Conservation (phyloP, 2,888 invertebrate genomes). For the Acanthosoma haemorrhoidale region DNA sequence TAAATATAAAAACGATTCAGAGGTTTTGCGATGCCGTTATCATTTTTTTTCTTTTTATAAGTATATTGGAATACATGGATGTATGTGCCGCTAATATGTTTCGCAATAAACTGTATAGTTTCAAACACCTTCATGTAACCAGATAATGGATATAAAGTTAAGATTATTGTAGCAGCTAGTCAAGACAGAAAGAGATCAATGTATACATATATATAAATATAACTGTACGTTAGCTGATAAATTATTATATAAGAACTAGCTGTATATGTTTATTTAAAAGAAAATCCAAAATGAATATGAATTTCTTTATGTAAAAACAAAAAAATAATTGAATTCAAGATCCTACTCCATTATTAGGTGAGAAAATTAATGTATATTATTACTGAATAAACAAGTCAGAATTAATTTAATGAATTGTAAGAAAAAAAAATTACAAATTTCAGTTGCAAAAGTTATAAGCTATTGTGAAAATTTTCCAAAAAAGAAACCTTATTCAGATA, state of each 20-base stretch:
- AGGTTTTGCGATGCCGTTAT: not conserved
- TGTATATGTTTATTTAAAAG: not conserved
- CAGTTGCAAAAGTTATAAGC: no score
- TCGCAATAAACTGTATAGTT: not conserved
- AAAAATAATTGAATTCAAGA: not conserved
- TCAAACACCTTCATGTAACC: not conserved
- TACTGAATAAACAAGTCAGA: not conserved
- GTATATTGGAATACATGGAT: not conserved
- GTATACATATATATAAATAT: not conserved
- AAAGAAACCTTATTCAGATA: no score
- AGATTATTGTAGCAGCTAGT: not conserved
- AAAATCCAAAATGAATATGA: not conserved
- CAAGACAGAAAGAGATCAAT: not conserved
- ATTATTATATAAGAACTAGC: not conserved
- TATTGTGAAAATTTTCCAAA: no score
- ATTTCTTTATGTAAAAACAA: not conserved
- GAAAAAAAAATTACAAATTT: no score
- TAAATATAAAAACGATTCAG: not conserved
- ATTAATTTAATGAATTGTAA: not conserved
- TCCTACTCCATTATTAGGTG: not conserved
- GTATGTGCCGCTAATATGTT: not conserved
- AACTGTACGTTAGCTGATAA: not conserved
- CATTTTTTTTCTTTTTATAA: not conserved
- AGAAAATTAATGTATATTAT: not conserved
- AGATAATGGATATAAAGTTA: not conserved